Base-by-base conservation (phyloP, 2,888 invertebrate genomes). In the Acleris literana region DNA sequence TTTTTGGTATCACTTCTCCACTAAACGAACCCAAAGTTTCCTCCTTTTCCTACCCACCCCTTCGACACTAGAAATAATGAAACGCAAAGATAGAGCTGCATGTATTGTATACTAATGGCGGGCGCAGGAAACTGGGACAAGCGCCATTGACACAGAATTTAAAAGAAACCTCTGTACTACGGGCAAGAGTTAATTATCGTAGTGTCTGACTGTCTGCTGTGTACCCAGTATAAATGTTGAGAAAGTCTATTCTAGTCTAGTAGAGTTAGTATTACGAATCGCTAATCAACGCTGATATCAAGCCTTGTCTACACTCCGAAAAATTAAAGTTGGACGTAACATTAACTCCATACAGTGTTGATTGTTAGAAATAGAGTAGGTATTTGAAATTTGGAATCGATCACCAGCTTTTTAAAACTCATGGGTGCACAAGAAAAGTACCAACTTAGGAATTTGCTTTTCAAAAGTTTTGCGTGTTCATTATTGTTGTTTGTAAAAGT, bases 81-180 rank as follows among this genome's bases (percentile, higher is more conserved):
- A 20, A 44, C 46, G 20, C n/a, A 43, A 39, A 29, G 51, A 52
- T 56, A 44, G n/a, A 56, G 44, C 49, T 22, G 64, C 33, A 49
- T 33, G 17, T 49, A 49, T 20, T 33, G 17, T 49, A 49, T 20
- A 25, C 25, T 43, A 49, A 59, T 58, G 53, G 33, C 49, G 49
- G 39, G 33, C 6, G 56, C 58, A 25, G 18, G 55, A 61, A 65
- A 61, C 65, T 55, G 20, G 60, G 44, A 33, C 65, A 46, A 60
- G 56, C 17, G 55, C 60, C 59, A 49, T 61, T 65, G 65, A 65
- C 65, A 65, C 33, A 53, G 65, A 65, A 65, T 61, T 60, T 52
- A 44, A 61, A 65, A 65, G 60, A 65, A 55, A 65, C 60, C 53
- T 58, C 58, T 56, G 49, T 56, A 53, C 51, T 44, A 61, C 55